Base-by-base conservation (phyloP, 2,888 invertebrate species). In the Drosophila longiperda region DNA sequence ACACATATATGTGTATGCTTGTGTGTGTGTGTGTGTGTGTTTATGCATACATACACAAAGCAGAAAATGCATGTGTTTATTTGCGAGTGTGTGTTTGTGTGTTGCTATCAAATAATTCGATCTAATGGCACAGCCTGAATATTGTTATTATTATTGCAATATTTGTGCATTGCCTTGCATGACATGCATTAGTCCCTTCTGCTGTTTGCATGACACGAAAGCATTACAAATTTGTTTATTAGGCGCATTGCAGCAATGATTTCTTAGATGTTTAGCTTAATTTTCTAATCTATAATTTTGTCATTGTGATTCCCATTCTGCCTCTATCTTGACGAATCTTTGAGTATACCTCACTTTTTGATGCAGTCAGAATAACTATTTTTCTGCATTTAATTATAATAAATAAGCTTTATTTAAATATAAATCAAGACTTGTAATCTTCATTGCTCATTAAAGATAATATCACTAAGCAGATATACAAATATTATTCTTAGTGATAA, bases 21-120 rank as follows among this genome's bases (percentile, higher is more conserved):
- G 6, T 49, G 12, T 36, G 33, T 71, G 52, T 65, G 62, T 36
- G 33, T 65, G 62, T 36, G 33, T 45, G 34, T 62, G 26, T 33
- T 49, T n/a, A 26, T 62, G 52, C 48, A 65, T 64, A 59, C 50
- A 63, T 29, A 48, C 17, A 55, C 33, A 68, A 29, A 29, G 15
- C 29, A 29, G 20, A 8, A 1, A 54, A 3, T 26, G 17, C 34
- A 26, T 55, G 34, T 49, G 8, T 7, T 29, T 15, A n/a, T 42
- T 9, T 15, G 7, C 29, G n/a, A 5, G 2, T 23, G 15, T 48
- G 26, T 48, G 1, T 23, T 7, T 45, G 23, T 48, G 45, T 33
- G 17, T 33, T 45, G 38, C 55, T 34, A 53, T 67, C 45, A 68
- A 54, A 26, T 26, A 48, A 38, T 40, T 66, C 6, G 3, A 66